Base-by-base conservation (phyloP, 2,888 invertebrate species). In the Polymixis lichenea region DNA sequence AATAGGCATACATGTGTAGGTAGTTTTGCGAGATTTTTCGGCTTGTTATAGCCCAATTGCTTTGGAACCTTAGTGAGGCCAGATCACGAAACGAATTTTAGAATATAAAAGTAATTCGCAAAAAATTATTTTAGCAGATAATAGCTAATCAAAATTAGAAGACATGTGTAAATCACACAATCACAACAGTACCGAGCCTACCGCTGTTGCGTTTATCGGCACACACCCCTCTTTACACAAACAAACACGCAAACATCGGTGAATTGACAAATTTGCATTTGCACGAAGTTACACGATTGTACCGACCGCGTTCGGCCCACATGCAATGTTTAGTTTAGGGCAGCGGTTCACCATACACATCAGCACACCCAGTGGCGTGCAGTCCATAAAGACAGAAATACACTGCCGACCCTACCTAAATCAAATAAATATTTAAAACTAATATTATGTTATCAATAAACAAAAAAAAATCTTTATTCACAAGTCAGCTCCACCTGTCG, bases 201-300 rank as follows among this genome's bases (percentile, higher is more conserved):
- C 32, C 22, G 46, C 28, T 49, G 49, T 62, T 60, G 56, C 60
- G 17, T 56, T 46, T 60, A 55, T 22, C n/a, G 22, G 28, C 38
- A 71, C 70, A 55, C 25, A 53, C 75, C 49, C 38, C 67, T 56
- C 69, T 71, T 62, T 62, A 72, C 80, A 55, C 55, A 70, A 60
- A 61, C 69, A 67, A 84, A 84, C 77, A 73, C n/a, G 81, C 80
- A 77, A 77, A 77, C 81, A 72, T 71, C 32, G 58, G 72, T 65
- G 38, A 68, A 67, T 83, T 62, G 72, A 71, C 76, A 78, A 77
- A 79, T 79, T 81, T 83, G 66, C 64, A 71, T 79, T 77, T 61
- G 66, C 69, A 69, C 67, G 64, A 69, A 75, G 72, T 77, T 72
- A 81, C 77, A 81, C 46, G 75, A 73, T 84, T 56, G 82, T 53